Conservation (phyloP, 1,140 invertebrate species). For the Cydia pomonella region DNA sequence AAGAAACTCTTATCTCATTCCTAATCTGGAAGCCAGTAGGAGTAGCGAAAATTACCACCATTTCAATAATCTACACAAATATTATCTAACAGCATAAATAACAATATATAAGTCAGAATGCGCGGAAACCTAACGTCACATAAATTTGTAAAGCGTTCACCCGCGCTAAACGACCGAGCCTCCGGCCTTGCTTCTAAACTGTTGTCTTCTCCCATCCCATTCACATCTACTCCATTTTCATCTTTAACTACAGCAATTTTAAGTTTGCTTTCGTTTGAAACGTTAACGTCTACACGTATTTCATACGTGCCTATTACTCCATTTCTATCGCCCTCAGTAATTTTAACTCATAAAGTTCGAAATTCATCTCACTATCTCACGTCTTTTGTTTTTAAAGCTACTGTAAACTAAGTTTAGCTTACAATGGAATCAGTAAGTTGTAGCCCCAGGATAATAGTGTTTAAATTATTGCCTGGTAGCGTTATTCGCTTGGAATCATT, state of each 20-base stretch:
- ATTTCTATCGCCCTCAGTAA: constrained; percentile 9
- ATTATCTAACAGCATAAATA: constrained; percentile 33
- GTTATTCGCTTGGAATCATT: constrained; percentile 54
- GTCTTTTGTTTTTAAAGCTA: constrained; percentile 30
- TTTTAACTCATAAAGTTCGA: constrained; percentile 28
- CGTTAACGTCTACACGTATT: background rate
- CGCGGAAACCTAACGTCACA: constrained; percentile 20
- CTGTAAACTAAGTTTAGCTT: constrained; percentile 10
- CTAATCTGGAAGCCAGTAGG: constrained; percentile 12
- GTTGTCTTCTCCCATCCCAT: background rate
- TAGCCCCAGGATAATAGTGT: constrained; percentile 52
- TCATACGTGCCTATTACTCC: constrained; percentile 21
- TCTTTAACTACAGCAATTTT: background rate
- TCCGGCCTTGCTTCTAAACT: background rate
- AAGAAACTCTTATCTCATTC: constrained; percentile 5
- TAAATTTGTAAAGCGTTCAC: constrained; percentile 26
- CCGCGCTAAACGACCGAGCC: constrained; percentile 9
- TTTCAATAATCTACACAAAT: constrained; percentile 32
- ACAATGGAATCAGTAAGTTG: constrained; percentile 50
- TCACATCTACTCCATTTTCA: background rate
- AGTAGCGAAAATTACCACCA: constrained; percentile 22
- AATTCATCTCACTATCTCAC: constrained; percentile 29
- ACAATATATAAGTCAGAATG: constrained; percentile 26
- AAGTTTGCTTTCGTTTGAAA: background rate
- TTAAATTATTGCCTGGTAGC: constrained; percentile 61